Percentiles rank a stretch among this genome's conserved stretches.
Conservation (phyloP, 2,113 vertebrate species). For the Mus pahari region DNA sequence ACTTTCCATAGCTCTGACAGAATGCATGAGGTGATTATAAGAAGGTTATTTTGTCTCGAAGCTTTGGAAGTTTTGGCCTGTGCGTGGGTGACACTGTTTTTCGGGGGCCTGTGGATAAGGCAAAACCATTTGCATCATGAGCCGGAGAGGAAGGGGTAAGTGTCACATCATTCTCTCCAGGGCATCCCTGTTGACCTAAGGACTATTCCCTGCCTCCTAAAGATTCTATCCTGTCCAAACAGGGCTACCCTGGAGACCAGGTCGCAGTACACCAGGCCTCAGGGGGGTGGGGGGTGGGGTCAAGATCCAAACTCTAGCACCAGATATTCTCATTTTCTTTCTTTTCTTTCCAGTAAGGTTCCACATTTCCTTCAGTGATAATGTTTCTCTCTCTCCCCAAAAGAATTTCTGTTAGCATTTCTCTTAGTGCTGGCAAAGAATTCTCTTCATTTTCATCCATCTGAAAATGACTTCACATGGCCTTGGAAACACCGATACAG, state of each 20-base stretch:
- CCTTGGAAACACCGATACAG: conserved; percentile 22
- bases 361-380: background rate
- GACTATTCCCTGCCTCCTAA: background rate
- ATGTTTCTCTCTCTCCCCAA: background rate
- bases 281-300: background rate
- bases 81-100: background rate
- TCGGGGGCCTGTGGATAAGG: background rate
- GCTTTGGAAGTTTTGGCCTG: background rate
- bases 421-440: conserved; percentile 16
- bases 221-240: background rate
- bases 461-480: conserved; percentile 41
- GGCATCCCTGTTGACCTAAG: background rate
- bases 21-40: background rate
- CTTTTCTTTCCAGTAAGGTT: background rate
- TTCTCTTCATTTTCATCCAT: conserved; percentile 39
- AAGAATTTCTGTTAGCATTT: conserved; percentile 28
- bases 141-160: background rate
- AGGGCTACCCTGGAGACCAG: background rate
- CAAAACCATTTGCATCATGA: background rate
- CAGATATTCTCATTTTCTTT: background rate
- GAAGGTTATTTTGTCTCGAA: background rate
- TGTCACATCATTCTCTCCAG: background rate
- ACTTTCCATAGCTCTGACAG: background rate
- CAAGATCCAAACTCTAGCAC: background rate
- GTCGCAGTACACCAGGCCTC: background rate